Evolutionary conservation across 2,888 invertebrate species (phyloP), one percentile per base, ranked within the genome.

Genomic region (Eupithecia tripunctaria): DNA sequence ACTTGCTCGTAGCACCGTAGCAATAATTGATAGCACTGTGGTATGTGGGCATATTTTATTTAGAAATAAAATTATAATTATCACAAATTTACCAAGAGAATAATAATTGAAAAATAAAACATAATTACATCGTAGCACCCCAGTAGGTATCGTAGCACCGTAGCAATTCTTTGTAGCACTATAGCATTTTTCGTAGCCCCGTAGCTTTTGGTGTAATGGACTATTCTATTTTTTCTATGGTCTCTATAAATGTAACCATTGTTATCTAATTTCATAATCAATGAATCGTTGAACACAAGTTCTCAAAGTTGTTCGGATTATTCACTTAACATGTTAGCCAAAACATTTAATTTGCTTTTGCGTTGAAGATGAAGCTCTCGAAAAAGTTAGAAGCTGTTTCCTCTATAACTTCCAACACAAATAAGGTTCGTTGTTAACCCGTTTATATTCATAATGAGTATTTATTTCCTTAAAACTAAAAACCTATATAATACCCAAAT

Each of bases 241-340:
- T 63, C 62, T 63, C 10, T 36, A 12, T 36, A 51, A 63, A 71
- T 51, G 21, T 56, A 67, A 71, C 67, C 71, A 67, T 56, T 59
- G n/a, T 21, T 65, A 65, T 75, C 77, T 78, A 78, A 60, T 66
- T 67, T 32, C 70, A 71, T 71, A 71, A 71, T 66, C 70, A 71
- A 66, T 56, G 21, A 29, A 59, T 41, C 25, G 56, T 25, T 25
- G 14, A 66, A 60, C 70, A 59, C 60, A 60, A 59, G 43, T 60
- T 59, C 66, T 47, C 59, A 71, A 71, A 43, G 60, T 32, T 38
- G 21, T 70, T n/a, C 7, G 0, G 56, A 62, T 56, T 14, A 25
- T 8, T 56, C 14, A 25, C 12, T 0, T 1, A 12, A 7, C 2
- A 0, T 8, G 2, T 25, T 21, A 12, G 10, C 21, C 21, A 21